Base-by-base conservation (phyloP, 2,888 invertebrate species). In the Cantharis rustica region DNA sequence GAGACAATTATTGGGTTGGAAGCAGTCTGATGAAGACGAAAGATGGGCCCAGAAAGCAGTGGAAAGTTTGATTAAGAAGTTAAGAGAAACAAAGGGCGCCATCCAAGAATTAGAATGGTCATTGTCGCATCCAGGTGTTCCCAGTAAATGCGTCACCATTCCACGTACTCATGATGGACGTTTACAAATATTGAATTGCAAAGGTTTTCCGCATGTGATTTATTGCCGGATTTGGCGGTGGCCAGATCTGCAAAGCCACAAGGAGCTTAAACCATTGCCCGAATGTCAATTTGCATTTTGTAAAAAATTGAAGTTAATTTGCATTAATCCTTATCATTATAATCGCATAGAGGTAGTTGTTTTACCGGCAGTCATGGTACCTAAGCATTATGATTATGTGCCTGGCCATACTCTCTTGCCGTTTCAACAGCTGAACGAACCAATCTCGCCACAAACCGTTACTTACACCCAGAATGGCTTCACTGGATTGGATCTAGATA, bases 261-360 rank as follows among this genome's bases (percentile, higher is more conserved):
- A 99, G 87, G 99, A 99, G 89, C 90, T 99, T 11, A 98, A 98
- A 88, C 97, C 98, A 0, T 90, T 98, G 73, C 98, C 98, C 86
- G 91, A 94, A 83, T 99, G 99, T 90, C 95, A 97, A 88, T 98
- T 93, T 89, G 98, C 99, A 17, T 99, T 98, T 89, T 96, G 96
- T 83, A 96, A 98, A 61, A 98, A 98, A 89, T 97, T 98, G 86
- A 98, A 98, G 87, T 98, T 99, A 89, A 98, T 99, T 73, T 99
- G 99, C 91, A 99, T 99, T 84, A 99, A 99, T 90, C 99, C 99
- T 0, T 99, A 99, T 89, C 99, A 99, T 89, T 99, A 99, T 88
- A 97, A 97, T 86, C 91, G 99, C 74, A 98, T 99, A 0, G 98
- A 99, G 87, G 97, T 96, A 87, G 98, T 98, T 81, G 98, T 99